Evolutionary conservation across 2,888 invertebrate genomes (phyloP).

Genomic region (Saturnia pavonia): DNA sequence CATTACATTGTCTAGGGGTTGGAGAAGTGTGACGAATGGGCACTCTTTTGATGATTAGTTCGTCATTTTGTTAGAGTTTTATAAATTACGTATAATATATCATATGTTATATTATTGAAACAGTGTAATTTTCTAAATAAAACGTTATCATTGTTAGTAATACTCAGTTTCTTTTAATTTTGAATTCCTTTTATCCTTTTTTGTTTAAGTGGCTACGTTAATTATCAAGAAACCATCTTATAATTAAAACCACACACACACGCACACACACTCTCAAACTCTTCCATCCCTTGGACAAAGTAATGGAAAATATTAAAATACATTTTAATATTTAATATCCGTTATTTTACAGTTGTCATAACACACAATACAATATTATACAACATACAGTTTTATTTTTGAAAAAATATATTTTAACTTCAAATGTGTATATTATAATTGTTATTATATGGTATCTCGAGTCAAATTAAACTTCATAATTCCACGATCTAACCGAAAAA

Average conservation of each 20-base stretch:
- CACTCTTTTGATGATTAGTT: conserved; percentile 35
- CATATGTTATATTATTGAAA: background rate
- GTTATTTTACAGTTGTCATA: too few species aligned
- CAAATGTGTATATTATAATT: too few species aligned
- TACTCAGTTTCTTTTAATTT: background rate
- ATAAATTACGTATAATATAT: conserved; percentile 6
- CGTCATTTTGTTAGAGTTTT: conserved; percentile 12
- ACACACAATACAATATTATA: too few species aligned
- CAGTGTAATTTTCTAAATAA: background rate
- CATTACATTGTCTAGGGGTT: conserved; percentile 59
- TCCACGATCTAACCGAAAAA: conserved; percentile 35
- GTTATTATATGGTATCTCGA: conserved; percentile 17
- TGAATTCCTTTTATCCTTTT: too few species aligned
- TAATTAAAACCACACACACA: too few species aligned
- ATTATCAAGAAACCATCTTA: too few species aligned
- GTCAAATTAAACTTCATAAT: conserved; percentile 30
- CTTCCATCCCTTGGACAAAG: too few species aligned
- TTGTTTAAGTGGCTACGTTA: too few species aligned
- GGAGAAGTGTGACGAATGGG: conserved; percentile 41
- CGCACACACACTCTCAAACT: too few species aligned
- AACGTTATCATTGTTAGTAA: background rate
- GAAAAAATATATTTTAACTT: conserved; percentile 2
- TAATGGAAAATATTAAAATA: too few species aligned
- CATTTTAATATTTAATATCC: too few species aligned
- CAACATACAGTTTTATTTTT: too few species aligned